These are phyloP conservation scores for Hyles euphorbiae DNA, from an alignment of 1,140 invertebrate genomes.

Conservation along the genomic window DNA sequence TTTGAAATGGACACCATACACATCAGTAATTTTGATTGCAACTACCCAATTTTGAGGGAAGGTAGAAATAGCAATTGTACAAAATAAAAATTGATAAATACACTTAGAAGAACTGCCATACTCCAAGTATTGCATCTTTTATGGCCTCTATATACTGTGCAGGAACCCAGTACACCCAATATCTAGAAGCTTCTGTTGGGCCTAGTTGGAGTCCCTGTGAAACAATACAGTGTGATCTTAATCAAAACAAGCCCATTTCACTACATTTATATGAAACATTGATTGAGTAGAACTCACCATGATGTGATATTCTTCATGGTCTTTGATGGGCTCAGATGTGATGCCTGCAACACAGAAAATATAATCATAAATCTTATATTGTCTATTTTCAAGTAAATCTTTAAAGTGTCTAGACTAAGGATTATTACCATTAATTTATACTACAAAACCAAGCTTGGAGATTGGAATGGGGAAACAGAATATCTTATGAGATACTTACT, in stretches of 20 bases:
- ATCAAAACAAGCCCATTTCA: constrained; percentile 11
- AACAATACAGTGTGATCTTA: constrained; percentile 13
- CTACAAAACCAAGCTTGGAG: too few relatives aligned
- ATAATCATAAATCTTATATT: not conserved
- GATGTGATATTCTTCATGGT: constrained; percentile 94
- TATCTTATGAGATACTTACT: constrained; percentile 53
- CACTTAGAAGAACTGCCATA: constrained; percentile 88
- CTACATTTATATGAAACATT: constrained; percentile 13
- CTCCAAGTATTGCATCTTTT: constrained; percentile 92
- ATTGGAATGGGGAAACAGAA: too few relatives aligned
- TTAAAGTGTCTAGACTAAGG: too few relatives aligned
- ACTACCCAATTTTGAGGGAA: constrained; percentile 52
- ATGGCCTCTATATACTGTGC: constrained; percentile 94
- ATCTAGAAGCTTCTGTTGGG: constrained; percentile 90
- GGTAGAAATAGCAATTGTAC: constrained; percentile 39
- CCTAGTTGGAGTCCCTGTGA: constrained; percentile 88
- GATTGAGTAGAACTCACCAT: constrained; percentile 79
- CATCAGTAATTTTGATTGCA: constrained; percentile 45
- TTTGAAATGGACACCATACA: constrained; percentile 38
- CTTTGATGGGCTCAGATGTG: constrained; percentile 88
- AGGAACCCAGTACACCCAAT: constrained; percentile 97
- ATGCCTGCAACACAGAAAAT: constrained; percentile 50
- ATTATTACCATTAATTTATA: too few relatives aligned
- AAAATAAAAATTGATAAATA: constrained; percentile 15
- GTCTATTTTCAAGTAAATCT: too few relatives aligned